Conservation (phyloP, 2,797 vertebrate genomes). For the Hirundo rustica region DNA sequence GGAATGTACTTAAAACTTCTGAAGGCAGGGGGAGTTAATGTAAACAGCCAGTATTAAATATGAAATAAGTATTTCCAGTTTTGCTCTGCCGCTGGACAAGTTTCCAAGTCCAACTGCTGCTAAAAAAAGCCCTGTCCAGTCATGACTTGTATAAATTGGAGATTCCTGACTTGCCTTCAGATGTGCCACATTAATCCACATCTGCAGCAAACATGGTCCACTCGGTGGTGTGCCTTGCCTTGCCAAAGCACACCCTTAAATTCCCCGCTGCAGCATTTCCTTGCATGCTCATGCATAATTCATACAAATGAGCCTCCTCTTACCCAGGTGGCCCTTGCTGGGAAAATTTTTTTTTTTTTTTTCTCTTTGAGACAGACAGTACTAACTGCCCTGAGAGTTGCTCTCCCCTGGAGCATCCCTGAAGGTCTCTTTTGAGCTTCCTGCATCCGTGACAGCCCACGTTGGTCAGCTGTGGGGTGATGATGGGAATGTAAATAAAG, state of each 20-base stretch:
- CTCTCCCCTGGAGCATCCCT: background rate
- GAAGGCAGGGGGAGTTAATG: background rate
- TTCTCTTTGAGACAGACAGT: background rate
- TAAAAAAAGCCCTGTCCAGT: constrained; percentile 1
- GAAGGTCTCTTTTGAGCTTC: background rate
- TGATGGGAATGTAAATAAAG: constrained; percentile 28
- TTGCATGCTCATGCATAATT: constrained; percentile 9
- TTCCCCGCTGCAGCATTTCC: background rate
- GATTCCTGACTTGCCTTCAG: constrained; percentile 33
- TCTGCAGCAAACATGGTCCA: constrained; percentile 13
- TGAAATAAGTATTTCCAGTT: constrained; percentile 25
- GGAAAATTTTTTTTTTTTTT: background rate
- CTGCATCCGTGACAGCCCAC: fast-evolving
- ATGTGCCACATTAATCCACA: constrained; percentile 9
- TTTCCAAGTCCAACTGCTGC: background rate
- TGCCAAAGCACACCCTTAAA: constrained; percentile 27
- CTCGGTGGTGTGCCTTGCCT: fast-evolving
- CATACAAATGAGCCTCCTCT: background rate
- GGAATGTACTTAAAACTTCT: background rate
- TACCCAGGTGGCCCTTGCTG: background rate
- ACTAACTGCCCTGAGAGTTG: background rate
- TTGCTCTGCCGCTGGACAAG: background rate
- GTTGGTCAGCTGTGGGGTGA: background rate
- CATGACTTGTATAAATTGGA: background rate
- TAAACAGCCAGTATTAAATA: background rate